Base-by-base conservation (phyloP, 2,113 vertebrate species). In the Hirundichthys speculiger region DNA sequence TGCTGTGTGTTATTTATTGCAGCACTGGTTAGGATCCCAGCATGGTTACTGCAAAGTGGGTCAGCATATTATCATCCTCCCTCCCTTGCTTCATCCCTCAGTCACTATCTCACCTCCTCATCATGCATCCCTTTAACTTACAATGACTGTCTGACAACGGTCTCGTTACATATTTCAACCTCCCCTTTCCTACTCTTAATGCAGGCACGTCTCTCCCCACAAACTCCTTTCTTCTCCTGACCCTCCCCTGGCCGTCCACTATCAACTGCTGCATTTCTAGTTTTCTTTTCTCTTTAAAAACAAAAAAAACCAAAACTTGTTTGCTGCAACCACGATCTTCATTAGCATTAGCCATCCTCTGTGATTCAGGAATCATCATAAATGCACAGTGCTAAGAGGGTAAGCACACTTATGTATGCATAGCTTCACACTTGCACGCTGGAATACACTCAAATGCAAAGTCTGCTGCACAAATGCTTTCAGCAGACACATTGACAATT, bases 1-100 rank as follows among this genome's bases (percentile, higher is more conserved):
- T 73, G 81, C 75, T 39, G 66, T 49, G 87, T 82, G 85, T 91
- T 93, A 92, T 92, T 92, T 92, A 92, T 89, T 90, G 82, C 90
- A 66, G 86, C 69, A 52, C 69, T 90, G 85, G 82, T 88, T 84
- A 75, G 70, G 61, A 87, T 89, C 90, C 85, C 87, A 84, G 89
- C 59, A 12, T 88, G 92, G 62, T 56, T 71, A 81, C 88, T 79
- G 80, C 76, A 89, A 93, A 93, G 82, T 92, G 88, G 92, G 89
- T 92, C 92, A 93, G 82, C 80, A 77, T 79, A 79, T 86, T 83
- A 82, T 80, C 79, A 81, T 71, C 79, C 69, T 89, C 65, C 74
- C 75, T 76, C 64, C 46, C 77, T 79, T 57, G 45, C 70, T 49
- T 49, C 57, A 41, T 69, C 64, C 27, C 64, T 79, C 53, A 21